Conservation (phyloP, 2,113 vertebrate genomes). For the Uropsilus gracilis region DNA sequence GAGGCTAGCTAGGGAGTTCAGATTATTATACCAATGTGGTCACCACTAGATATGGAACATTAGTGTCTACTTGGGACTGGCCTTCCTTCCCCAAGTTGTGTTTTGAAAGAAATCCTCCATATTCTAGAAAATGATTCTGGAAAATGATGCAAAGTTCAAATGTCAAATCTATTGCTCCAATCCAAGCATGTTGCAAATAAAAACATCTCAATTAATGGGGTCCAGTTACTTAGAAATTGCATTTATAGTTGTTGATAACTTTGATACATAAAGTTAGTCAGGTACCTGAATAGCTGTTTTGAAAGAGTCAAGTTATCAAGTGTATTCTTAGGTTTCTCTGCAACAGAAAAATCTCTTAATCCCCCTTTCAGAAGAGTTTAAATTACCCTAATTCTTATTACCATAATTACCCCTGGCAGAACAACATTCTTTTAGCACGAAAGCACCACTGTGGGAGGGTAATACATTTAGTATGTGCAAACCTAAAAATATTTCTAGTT, state of each 20-base stretch:
- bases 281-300: neutral
- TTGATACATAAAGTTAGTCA: neutral
- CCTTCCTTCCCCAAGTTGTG: conserved; percentile 18
- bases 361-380: neutral
- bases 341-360: conserved; percentile 28
- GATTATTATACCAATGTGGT: neutral
- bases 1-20: neutral
- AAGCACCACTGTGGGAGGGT: neutral
- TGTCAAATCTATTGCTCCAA: neutral
- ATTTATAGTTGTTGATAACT: neutral
- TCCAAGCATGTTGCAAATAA: neutral
- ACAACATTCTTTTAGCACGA: conserved; percentile 29
- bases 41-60: conserved; percentile 16
- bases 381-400: conserved; percentile 48
- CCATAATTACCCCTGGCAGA: conserved; percentile 21
- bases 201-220: neutral
- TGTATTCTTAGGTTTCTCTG: conserved; percentile 40
- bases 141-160: neutral
- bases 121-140: conserved; percentile 7
- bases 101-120: neutral
- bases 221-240: neutral
- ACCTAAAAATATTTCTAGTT: neutral
- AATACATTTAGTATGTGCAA: conserved; percentile 20
- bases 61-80: neutral
- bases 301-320: conserved; percentile 26